Evolutionary conservation across 2,888 invertebrate genomes (phyloP).

Genomic region (Ypsolopha scabrella): DNA sequence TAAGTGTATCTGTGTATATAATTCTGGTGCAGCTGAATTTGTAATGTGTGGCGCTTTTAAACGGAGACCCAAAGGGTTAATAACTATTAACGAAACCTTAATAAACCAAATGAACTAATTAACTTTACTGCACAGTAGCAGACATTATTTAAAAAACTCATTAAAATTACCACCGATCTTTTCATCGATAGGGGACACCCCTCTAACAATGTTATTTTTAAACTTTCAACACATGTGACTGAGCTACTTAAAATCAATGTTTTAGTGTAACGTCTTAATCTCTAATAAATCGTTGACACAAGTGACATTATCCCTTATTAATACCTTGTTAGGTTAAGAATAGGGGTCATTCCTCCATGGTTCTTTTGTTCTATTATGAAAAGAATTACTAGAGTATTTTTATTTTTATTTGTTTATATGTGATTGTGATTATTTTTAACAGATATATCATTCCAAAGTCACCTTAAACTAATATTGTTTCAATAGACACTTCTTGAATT

Average conservation of each 20-base stretch:
- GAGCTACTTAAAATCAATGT: constrained; percentile 36
- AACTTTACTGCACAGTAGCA: too few species aligned
- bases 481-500: too few species aligned
- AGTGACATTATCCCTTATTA: constrained; percentile 19
- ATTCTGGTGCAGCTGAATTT: too few species aligned
- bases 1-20: too few species aligned
- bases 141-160: too few species aligned
- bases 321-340: constrained; percentile 17
- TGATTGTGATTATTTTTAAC: too few species aligned
- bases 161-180: neutral
- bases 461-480: too few species aligned
- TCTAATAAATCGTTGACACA: constrained; percentile 33
- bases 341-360: constrained; percentile 2
- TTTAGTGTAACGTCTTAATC: constrained; percentile 42
- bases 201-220: constrained; percentile 22
- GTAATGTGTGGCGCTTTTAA: neutral
- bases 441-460: too few species aligned
- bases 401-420: too few species aligned
- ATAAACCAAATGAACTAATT: too few species aligned
- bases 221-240: constrained; percentile 29
- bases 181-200: constrained; percentile 16
- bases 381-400: too few species aligned
- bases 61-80: neutral
- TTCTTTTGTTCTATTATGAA: neutral
- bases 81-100: neutral